phyloP scores from a whole-genome alignment of 1,140 invertebrate species.

The Drosophila arawakana region DNA sequence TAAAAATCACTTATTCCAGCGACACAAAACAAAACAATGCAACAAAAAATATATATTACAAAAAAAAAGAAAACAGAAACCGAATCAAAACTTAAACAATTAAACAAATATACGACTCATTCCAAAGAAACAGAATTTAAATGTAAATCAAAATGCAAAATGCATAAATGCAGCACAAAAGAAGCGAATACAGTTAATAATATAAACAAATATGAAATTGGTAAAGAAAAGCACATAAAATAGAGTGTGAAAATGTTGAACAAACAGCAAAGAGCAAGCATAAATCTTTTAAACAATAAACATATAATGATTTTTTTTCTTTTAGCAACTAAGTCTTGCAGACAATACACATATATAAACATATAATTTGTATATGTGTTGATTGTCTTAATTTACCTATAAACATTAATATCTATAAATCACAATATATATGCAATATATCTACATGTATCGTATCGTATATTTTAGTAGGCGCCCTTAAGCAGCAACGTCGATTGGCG shows the following conservation, averaged over 20 bases:
- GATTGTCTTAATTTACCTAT: slow-evolving; percentile 37
- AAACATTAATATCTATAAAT: slow-evolving; percentile 52
- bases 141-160: slow-evolving; percentile 55
- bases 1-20: slow-evolving; percentile 76
- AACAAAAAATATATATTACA: slow-evolving; percentile 25
- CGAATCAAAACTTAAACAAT: slow-evolving; percentile 25
- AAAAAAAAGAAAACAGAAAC: slow-evolving; percentile 13
- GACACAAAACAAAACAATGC: slow-evolving; percentile 14
- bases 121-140: slow-evolving; percentile 83
- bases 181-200: slow-evolving; percentile 20
- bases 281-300: slow-evolving; percentile 25
- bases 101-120: slow-evolving; percentile 80
- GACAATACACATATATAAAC: slow-evolving; percentile 41
- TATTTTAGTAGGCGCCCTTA: slow-evolving; percentile 87
- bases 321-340: slow-evolving; percentile 43
- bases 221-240: slow-evolving; percentile 18
- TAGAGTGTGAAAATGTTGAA: slow-evolving; percentile 18
- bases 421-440: slow-evolving; percentile 52
- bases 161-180: too few relatives aligned
- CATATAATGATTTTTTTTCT: slow-evolving; percentile 27
- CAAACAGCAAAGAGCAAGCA: slow-evolving; percentile 51
- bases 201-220: slow-evolving; percentile 42
- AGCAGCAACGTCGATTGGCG: slow-evolving; percentile 87
- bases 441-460: slow-evolving; percentile 81
- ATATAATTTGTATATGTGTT: slow-evolving; percentile 53